A percentile compares a stretch with the other conserved stretches of the same genome.
These are phyloP conservation scores for Brachyrhaphis roseni DNA, from an alignment of 2,797 vertebrate species.

Conservation along the genomic window DNA sequence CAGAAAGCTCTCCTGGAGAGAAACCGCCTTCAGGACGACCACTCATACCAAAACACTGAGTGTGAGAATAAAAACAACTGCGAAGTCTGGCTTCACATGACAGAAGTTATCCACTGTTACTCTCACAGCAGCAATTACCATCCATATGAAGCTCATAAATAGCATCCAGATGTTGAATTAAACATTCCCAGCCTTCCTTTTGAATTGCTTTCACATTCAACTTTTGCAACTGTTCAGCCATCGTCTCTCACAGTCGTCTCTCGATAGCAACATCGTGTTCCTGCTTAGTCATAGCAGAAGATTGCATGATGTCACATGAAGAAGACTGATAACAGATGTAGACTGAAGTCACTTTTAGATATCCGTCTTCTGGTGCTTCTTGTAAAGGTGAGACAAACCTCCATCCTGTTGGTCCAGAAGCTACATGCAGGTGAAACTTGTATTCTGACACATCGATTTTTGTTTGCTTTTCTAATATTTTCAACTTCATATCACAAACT, in stretches of 20 bases:
- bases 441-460: background rate
- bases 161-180: constrained; percentile 71
- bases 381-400: background rate
- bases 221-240: constrained; percentile 45
- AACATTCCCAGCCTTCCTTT: constrained; percentile 53
- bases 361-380: constrained; percentile 3
- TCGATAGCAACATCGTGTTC: constrained; percentile 17
- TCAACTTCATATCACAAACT: background rate
- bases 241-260: constrained; percentile 28
- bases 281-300: constrained; percentile 40
- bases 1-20: constrained; percentile 26
- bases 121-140: constrained; percentile 64
- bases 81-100: constrained; percentile 54
- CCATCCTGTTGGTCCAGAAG: background rate
- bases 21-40: constrained; percentile 13
- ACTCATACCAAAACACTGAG: constrained; percentile 27
- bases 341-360: constrained; percentile 28
- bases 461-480: background rate
- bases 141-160: constrained; percentile 71
- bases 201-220: constrained; percentile 45
- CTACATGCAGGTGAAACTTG: background rate
- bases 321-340: constrained; percentile 26
- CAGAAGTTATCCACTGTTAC: constrained; percentile 57
- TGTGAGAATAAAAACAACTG: constrained; percentile 48
- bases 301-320: constrained; percentile 29